Conservation (phyloP, 1,140 invertebrate species). For the Ctenoplectra terminalis region DNA sequence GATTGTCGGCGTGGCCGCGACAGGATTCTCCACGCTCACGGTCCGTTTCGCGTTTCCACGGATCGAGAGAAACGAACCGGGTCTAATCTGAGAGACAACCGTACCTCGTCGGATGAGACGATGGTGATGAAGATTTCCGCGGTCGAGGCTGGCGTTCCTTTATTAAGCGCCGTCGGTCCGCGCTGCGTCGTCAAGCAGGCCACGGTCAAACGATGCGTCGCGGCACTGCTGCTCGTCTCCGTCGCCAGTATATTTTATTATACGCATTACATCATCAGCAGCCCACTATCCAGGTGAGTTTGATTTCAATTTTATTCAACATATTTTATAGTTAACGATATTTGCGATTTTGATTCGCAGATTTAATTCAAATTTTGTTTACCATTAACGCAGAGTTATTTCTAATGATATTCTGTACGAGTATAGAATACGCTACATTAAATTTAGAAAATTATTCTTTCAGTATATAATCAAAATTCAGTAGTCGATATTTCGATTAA, state of each 20-base stretch:
- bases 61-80: conserved; percentile 1
- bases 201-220: conserved; percentile 89
- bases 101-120: conserved; percentile 61
- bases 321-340: no score
- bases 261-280: conserved; percentile 88
- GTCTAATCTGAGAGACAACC: conserved; percentile 51
- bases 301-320: no score
- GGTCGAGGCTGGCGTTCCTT: conserved; percentile 78
- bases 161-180: conserved; percentile 78
- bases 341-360: no score
- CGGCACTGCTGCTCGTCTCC: conserved; percentile 86
- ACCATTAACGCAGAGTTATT: no score
- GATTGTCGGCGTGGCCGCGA: conserved; percentile 21
- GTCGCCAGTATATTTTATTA: conserved; percentile 89
- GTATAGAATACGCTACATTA: no score
- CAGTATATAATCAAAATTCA: no score
- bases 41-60: conserved; percentile 11
- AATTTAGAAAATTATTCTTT: no score
- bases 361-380: no score
- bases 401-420: no score
- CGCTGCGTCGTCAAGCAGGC: conserved; percentile 86
- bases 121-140: conserved; percentile 79
- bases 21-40: background rate
- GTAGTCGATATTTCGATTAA: no score
- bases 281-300: conserved; percentile 87